Evolutionary conservation across 2,888 invertebrate species (phyloP), one percentile per base, ranked within the genome.

Genomic region (Nomada fabriciana): DNA sequence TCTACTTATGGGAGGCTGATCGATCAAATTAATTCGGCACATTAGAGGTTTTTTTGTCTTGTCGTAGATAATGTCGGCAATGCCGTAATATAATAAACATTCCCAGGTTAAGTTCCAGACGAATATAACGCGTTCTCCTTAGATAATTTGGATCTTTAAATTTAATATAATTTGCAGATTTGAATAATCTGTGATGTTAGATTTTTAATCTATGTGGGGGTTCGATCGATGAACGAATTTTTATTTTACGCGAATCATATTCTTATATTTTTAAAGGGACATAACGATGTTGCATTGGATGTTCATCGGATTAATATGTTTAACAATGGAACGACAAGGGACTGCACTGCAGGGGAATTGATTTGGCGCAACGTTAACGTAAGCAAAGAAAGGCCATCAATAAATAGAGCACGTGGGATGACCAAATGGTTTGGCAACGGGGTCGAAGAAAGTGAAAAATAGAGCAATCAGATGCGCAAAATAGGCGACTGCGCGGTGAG

Each of bases 381-480:
- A 71, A 20, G 20, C 15, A 59, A 69, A 52, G 72, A 82, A 68
- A 25, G 59, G 57, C 36, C 63, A 65, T 65, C 69, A 59, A 74
- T 74, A 73, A 74, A 70, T 64, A 18, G 23, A 43, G 72, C 63
- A 73, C 67, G 68, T 59, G 42, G 72, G 52, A 43, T 63, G 63
- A 36, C 36, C 73, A 47, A 61, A 78, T 63, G 74, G 63, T 77
- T 53, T 53, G 53, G 63, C 63, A 78, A 70, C 61, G 47, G 47
- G 74, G 74, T 74, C 77, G 63, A 82, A 72, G 76, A 74, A 83
- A 73, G 76, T 67, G 73, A 61, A 76, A 72, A 76, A 81, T 61
- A 23, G 70, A 50, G 70, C 76, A 70, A 73, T 70, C 65, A 67
- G 72, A 64, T 75, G 77, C 61, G 75, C 61, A 60, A 73, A 72